A percentile compares a stretch with the other conserved stretches of the same genome.
Evolutionary conservation across 2,888 invertebrate genomes (phyloP).

Genomic region (Oxyscelio sp.): DNA sequence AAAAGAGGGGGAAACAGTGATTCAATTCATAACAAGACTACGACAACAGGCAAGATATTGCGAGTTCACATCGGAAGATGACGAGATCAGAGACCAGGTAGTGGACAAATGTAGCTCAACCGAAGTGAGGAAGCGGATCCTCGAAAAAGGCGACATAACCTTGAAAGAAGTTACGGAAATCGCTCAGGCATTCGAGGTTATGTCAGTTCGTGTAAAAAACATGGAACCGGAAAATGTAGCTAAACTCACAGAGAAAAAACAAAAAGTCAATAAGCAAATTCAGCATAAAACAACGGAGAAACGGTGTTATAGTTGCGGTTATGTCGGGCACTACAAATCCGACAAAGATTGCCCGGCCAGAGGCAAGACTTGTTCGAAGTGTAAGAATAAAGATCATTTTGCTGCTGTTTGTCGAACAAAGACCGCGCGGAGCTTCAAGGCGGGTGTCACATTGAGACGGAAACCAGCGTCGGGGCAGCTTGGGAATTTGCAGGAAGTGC

Average conservation of each 20-base stretch:
- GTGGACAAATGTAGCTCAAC: constrained; percentile 65
- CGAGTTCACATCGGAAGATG: constrained; percentile 74
- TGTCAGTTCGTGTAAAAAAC: background rate
- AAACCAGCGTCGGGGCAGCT: too few species aligned
- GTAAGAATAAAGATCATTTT: constrained; percentile 74
- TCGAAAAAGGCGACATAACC: constrained; percentile 54
- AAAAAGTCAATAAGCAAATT: too few species aligned
- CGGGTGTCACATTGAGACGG: too few species aligned
- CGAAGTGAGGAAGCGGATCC: constrained; percentile 66
- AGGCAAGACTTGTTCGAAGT: constrained; percentile 71
- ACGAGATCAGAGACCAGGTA: constrained; percentile 72
- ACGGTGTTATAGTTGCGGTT: too few species aligned
- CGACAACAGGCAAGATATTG: constrained; percentile 82
- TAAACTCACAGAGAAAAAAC: too few species aligned
- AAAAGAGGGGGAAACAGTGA: constrained; percentile 80
- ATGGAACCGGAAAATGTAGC: constrained; percentile 2
- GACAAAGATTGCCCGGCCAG: constrained; percentile 73
- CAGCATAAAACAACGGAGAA: too few species aligned
- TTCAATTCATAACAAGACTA: constrained; percentile 79
- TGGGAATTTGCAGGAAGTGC: too few species aligned
- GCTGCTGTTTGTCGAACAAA: constrained; percentile 56
- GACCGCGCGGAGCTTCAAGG: too few species aligned
- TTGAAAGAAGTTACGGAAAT: constrained; percentile 20
- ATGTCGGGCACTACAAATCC: too few species aligned
- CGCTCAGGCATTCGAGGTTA: constrained; percentile 26